Evolutionary conservation across 2,113 vertebrate genomes (phyloP), one percentile per base, ranked within the genome.

Genomic region (Cyphomyrus discorhynchus): DNA sequence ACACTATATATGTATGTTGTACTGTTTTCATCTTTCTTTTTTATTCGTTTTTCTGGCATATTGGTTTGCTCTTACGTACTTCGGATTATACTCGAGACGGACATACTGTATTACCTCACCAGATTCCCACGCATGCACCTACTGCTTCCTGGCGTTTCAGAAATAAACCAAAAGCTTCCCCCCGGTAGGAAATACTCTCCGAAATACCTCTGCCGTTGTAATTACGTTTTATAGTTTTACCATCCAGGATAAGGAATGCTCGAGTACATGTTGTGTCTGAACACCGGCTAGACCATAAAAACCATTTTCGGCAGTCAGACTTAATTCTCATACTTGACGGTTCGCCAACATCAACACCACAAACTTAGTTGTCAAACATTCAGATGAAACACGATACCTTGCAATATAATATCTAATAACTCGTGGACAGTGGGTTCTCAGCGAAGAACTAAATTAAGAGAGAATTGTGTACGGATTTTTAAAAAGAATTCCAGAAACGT

Each of bases 71-170:
- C 31, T 82, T 66, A 82, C 46, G 89, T 90, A 27, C 87, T 82
- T 42, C 87, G 89, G 89, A 90, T 24, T 56, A 9, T 90, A 89
- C 56, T 88, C 66, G 47, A 53, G 77, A 19, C 47, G n/a, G 80
- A 46, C 24, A 3, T 58, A 35, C 35, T 35, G 35, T 35, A 47
- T 89, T 84, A 89, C 80, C 35, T 84, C 89, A 58, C 80, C 77
- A 85, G 45, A 83, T 93, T 90, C 90, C 62, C 91, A 90, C 91
- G 91, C 17, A 56, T 85, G 89, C 87, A 91, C 77, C 90, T 88
- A 92, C 91, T 92, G 88, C 84, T 93, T 90, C 88, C 89, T 90
- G 93, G 93, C 93, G 93, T 94, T 94, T 95, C 93, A 93, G 56
- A 70, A 91, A 90, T 87, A 21, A 91, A 90, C 83, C 84, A 91